A percentile compares a stretch with the other conserved stretches of the same genome.
Conservation (phyloP, 2,888 invertebrate species). For the Ochropleura leucogaster region DNA sequence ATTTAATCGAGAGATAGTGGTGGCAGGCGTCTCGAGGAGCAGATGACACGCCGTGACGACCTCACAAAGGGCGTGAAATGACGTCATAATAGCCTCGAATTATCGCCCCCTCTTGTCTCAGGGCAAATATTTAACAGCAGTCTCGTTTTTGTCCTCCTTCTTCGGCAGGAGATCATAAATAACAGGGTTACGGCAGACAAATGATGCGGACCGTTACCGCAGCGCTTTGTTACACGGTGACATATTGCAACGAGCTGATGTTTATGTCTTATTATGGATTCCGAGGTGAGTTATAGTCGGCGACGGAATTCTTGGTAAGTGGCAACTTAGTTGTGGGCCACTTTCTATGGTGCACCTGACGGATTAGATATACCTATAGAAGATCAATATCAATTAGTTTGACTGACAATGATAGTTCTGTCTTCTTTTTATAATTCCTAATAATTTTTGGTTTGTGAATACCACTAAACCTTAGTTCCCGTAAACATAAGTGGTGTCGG, state of each 20-base stretch:
- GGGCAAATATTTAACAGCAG: conserved; percentile 90
- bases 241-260: conserved; percentile 87
- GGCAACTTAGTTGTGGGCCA: conserved; percentile 61
- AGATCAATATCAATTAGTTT: conserved; percentile 35
- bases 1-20: conserved; percentile 89
- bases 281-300: conserved; percentile 78
- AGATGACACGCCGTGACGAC: conserved; percentile 90
- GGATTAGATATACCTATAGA: conserved; percentile 12
- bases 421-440: background rate
- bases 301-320: conserved; percentile 74
- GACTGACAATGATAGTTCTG: background rate
- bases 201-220: conserved; percentile 89
- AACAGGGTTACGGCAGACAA: conserved; percentile 87
- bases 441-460: background rate
- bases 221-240: conserved; percentile 86
- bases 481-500: background rate
- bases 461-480: background rate
- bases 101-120: conserved; percentile 90
- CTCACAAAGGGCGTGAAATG: conserved; percentile 90
- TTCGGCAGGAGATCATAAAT: conserved; percentile 88
- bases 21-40: conserved; percentile 90
- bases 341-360: conserved; percentile 47
- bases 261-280: conserved; percentile 89
- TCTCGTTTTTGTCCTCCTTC: conserved; percentile 87
- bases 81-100: conserved; percentile 91